Evolutionary conservation across 2,888 invertebrate genomes (phyloP).

Genomic region (Pyrgus malvae): DNA sequence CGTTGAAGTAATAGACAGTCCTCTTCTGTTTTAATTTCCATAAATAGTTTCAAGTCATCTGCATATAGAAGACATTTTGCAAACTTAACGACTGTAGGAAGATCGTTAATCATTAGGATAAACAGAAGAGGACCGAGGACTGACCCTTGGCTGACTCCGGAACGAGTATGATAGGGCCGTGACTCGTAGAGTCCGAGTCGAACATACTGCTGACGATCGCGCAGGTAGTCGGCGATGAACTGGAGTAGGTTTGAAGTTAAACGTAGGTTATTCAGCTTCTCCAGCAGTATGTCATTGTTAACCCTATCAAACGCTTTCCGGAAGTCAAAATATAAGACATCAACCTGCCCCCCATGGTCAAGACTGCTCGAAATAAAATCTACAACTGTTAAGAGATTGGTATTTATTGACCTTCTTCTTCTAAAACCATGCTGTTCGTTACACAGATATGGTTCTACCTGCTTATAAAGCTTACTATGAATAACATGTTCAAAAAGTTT

Average conservation of each 20-base stretch:
- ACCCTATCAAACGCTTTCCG: too few relatives aligned
- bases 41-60: conserved; percentile 26
- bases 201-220: conserved; percentile 2
- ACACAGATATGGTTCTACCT: conserved; percentile 7
- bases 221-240: conserved; percentile 22
- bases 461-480: neutral
- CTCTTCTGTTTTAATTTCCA: neutral
- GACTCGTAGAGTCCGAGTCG: conserved; percentile 6
- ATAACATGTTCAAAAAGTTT: conserved; percentile 9
- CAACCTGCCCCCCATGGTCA: conserved; percentile 27
- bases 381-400: conserved; percentile 19
- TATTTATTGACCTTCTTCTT: neutral
- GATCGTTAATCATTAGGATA: conserved; percentile 27
- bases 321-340: conserved; percentile 30
- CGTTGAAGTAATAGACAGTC: conserved; percentile 3
- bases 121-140: conserved; percentile 28
- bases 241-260: conserved; percentile 12
- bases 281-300: conserved; percentile 22
- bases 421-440: conserved; percentile 8
- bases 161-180: conserved; percentile 9
- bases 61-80: conserved; percentile 27
- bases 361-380: conserved; percentile 21
- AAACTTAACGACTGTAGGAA: conserved; percentile 15
- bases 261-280: conserved; percentile 3
- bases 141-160: conserved; percentile 22